Evolutionary conservation across 2,113 vertebrate genomes (phyloP), one percentile per base, ranked within the genome.

Genomic region (Spea multiplicata): DNA sequence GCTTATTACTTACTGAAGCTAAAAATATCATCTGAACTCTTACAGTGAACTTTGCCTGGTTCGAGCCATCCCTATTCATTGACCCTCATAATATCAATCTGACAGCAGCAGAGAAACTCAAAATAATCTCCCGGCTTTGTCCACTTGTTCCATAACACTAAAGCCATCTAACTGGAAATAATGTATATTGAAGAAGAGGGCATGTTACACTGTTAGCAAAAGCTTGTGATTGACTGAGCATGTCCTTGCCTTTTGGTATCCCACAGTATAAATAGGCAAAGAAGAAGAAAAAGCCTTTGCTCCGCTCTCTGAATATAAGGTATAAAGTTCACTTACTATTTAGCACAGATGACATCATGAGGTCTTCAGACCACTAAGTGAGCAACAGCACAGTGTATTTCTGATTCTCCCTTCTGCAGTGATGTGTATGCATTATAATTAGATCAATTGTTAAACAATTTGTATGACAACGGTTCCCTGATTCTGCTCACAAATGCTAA

Each of bases 171-270:
- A 14, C 81, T 87, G 84, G 67, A 87, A 80, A 76, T 86, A 83
- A 86, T 66, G 66, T 82, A 83, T 55, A 47, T 81, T 84, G 86
- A 87, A 86, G 81, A 59, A 75, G 81, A 86, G 85, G 74, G 81
- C 68, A 81, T 77, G 80, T 85, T 85, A 75, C 81, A 70, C 81
- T 77, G 81, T 84, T 84, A 81, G 68, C 61, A 74, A 74, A 83
- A 82, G 79, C 70, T 52, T 84, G 66, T 73, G 84, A 85, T 59
- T 85, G 82, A 82, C 78, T 83, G 84, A 87, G 83, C 80, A 52
- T 84, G 77, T 83, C 73, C 73, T 50, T 84, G 85, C 85, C 84
- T 87, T 91, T 84, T 86, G 76, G 78, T 86, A 85, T 13, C 5
- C 71, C 8, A 4, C 17, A 68, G 0, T 71, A 47, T 71, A 59